Percentiles rank a stretch among this genome's conserved stretches.
Conservation (phyloP, 2,113 vertebrate genomes). For the Ceratotherium simum region DNA sequence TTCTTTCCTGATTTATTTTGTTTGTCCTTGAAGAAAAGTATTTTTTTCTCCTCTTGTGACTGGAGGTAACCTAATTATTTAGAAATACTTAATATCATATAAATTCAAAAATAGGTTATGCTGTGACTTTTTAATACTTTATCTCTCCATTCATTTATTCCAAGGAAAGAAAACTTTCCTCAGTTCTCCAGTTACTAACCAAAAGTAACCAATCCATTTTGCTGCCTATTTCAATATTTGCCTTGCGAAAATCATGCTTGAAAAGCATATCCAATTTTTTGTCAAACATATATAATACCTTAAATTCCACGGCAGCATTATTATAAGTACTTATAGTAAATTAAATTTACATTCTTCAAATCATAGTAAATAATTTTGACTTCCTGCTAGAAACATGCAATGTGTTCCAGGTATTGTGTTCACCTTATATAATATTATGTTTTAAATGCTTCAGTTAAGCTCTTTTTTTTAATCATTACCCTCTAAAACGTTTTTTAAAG, state of each 20-base stretch:
- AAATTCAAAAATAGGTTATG: conserved; percentile 72
- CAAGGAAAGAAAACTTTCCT: conserved; percentile 38
- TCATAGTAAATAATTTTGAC: conserved; percentile 49
- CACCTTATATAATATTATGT: background rate
- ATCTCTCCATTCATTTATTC: conserved; percentile 8
- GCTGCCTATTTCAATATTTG: background rate
- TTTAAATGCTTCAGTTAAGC: background rate
- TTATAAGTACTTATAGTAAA: background rate
- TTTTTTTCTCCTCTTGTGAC: background rate
- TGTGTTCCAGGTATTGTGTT: conserved; percentile 38
- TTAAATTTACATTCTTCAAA: background rate
- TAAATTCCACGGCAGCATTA: background rate
- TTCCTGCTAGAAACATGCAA: background rate
- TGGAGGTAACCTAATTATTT: conserved; percentile 32
- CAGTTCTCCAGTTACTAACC: background rate
- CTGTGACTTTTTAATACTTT: conserved; percentile 53
- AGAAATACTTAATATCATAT: conserved; percentile 29
- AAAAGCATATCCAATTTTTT: conserved; percentile 37
- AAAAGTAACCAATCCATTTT: conserved; percentile 35
- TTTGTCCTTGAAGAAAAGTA: conserved; percentile 61
- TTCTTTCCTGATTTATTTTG: conserved; percentile 39
- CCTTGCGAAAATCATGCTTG: conserved; percentile 43
- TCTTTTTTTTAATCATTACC: background rate
- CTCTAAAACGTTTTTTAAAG: conserved; percentile 26
- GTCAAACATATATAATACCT: conserved; percentile 33